Evolutionary conservation across 2,113 vertebrate genomes (phyloP).

Genomic region (Lontra canadensis): DNA sequence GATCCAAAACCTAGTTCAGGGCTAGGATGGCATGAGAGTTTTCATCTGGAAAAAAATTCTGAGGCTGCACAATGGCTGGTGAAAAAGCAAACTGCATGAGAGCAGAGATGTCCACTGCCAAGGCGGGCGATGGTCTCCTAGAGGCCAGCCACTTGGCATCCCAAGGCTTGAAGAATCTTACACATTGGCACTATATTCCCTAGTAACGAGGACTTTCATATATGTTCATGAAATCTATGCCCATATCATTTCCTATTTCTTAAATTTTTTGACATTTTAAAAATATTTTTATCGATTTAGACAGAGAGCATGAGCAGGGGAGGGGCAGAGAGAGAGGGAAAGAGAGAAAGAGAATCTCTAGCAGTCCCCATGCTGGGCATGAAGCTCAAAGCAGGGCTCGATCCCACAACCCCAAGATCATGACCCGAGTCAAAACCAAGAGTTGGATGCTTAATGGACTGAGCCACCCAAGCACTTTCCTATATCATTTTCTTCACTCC

Average conservation of each 20-base stretch:
- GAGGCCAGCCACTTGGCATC: neutral
- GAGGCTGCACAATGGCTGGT: neutral
- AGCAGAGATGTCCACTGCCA: neutral
- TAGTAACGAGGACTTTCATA: neutral
- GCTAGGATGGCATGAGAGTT: neutral
- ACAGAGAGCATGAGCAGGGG: neutral
- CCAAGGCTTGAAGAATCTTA: neutral
- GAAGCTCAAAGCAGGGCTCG: neutral
- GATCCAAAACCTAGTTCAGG: neutral
- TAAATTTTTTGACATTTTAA: neutral
- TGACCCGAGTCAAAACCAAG: neutral
- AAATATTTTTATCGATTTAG: neutral
- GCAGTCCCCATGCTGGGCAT: neutral
- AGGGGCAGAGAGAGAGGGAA: neutral
- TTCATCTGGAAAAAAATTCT: neutral
- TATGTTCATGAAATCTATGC: neutral
- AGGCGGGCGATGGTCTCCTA: neutral
- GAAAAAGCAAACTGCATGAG: neutral
- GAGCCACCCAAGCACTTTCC: neutral
- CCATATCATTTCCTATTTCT: neutral
- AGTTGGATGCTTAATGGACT: neutral
- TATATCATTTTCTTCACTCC: neutral
- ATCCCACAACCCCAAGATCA: neutral
- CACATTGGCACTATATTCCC: neutral
- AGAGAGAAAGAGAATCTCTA: neutral